Percentiles rank a stretch among this genome's conserved stretches.
Evolutionary conservation across 2,113 vertebrate species (phyloP).

Genomic region (Nesogale talazaci): DNA sequence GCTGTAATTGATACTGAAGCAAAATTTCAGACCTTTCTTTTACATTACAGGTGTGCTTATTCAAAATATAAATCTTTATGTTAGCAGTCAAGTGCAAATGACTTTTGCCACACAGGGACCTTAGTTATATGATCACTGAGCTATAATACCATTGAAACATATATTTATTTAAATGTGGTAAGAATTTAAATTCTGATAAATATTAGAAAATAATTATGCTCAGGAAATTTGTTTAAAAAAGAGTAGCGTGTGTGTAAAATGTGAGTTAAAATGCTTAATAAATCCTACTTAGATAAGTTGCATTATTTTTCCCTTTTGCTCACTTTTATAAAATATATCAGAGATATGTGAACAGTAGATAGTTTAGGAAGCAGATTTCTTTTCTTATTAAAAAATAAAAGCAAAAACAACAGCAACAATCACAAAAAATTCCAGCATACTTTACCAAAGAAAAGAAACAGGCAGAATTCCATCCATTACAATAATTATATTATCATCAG

Average conservation of each 20-base stretch:
- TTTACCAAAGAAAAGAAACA: not conserved
- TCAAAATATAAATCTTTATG: not conserved
- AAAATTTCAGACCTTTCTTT: not conserved
- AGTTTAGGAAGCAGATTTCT: not conserved
- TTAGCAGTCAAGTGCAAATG: not conserved
- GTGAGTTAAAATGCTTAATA: not conserved
- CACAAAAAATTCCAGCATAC: not conserved
- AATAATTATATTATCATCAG: slow-evolving; percentile 50
- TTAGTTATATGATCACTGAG: not conserved
- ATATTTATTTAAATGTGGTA: not conserved
- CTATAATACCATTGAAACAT: not conserved
- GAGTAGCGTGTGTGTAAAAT: not conserved
- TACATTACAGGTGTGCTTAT: not conserved
- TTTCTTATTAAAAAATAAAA: too few relatives aligned
- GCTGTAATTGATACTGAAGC: not conserved
- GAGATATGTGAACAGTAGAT: not conserved
- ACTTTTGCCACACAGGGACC: not conserved
- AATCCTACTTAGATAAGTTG: not conserved
- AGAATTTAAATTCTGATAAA: slow-evolving; percentile 36
- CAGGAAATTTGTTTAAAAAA: not conserved
- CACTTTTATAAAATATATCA: slow-evolving; percentile 46
- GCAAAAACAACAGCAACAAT: too few relatives aligned
- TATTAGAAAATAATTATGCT: not conserved
- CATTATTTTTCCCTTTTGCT: not conserved
- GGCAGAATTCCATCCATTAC: slow-evolving; percentile 11